These are phyloP conservation scores for Coenonympha glycerion DNA, from an alignment of 2,888 invertebrate genomes.

Conservation along the genomic window DNA sequence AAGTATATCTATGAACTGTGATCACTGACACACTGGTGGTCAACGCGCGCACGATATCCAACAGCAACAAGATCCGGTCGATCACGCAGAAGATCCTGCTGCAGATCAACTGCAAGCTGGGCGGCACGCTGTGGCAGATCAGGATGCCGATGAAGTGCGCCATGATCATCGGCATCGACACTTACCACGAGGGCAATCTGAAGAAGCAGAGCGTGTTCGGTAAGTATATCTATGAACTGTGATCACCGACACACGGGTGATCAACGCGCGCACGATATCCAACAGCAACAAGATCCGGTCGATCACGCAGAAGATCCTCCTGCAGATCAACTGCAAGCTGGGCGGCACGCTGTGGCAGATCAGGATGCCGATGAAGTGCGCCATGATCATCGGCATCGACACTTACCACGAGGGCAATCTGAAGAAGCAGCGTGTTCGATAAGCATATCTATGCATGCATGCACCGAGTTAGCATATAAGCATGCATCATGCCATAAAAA, in stretches of 20 bases:
- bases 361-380: constrained; percentile 83
- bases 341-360: constrained; percentile 95
- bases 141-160: constrained; percentile 84
- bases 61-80: constrained; percentile 82
- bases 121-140: constrained; percentile 92
- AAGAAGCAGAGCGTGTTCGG: constrained; percentile 79
- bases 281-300: too few relatives aligned
- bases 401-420: constrained; percentile 84
- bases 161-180: constrained; percentile 94
- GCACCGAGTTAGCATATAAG: too few relatives aligned
- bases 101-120: constrained; percentile 96
- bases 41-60: constrained; percentile 81
- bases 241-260: too few relatives aligned
- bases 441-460: constrained; percentile 33
- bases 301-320: constrained; percentile 91
- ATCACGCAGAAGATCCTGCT: constrained; percentile 92
- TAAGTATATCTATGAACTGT: constrained; percentile 50
- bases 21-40: too few relatives aligned
- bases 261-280: too few relatives aligned
- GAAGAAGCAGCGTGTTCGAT: constrained; percentile 79
- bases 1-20: constrained; percentile 33
- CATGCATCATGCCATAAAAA: too few relatives aligned
- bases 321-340: constrained; percentile 96
- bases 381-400: constrained; percentile 94
- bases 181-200: constrained; percentile 83